Evolutionary conservation across 2,888 invertebrate genomes (phyloP).

Genomic region (Lepas anatifera): DNA sequence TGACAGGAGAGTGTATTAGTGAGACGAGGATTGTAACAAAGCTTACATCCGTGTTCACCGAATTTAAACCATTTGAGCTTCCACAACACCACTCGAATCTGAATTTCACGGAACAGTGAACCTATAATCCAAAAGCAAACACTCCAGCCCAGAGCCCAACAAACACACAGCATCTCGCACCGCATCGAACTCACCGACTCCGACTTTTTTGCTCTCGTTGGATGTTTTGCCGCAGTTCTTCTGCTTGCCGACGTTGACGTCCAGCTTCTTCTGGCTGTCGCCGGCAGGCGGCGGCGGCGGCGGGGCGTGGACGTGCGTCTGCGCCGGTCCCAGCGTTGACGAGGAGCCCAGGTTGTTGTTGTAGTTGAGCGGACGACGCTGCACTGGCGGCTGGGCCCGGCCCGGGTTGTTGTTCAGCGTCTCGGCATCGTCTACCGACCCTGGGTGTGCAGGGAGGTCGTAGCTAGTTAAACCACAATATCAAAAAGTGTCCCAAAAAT

Average conservation of each 20-base stretch:
- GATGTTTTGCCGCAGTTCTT: constrained; percentile 6
- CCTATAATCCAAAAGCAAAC: no score
- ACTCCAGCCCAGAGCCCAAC: no score
- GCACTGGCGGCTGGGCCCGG: constrained; percentile 1
- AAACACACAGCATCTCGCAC: no score
- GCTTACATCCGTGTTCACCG: no score
- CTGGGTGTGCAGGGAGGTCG: no score
- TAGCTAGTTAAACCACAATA: no score
- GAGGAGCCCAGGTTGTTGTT: constrained; percentile 29
- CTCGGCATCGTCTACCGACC: constrained; percentile 7
- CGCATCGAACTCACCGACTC: not conserved
- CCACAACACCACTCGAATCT: no score
- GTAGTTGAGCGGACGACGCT: constrained; percentile 29
- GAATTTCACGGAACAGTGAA: no score
- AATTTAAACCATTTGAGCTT: no score
- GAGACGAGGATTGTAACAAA: no score
- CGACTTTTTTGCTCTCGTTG: constrained; percentile 9
- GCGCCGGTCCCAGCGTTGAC: not conserved
- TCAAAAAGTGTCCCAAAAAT: no score
- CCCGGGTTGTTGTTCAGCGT: constrained; percentile 14
- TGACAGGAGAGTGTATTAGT: not conserved
- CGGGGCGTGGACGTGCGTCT: constrained; percentile 4
- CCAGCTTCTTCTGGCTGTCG: not conserved
- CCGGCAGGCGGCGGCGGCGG: not conserved
- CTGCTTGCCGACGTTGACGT: constrained; percentile 11